phyloP scores from a whole-genome alignment of 2,888 invertebrate genomes.

The Drepana falcataria region DNA sequence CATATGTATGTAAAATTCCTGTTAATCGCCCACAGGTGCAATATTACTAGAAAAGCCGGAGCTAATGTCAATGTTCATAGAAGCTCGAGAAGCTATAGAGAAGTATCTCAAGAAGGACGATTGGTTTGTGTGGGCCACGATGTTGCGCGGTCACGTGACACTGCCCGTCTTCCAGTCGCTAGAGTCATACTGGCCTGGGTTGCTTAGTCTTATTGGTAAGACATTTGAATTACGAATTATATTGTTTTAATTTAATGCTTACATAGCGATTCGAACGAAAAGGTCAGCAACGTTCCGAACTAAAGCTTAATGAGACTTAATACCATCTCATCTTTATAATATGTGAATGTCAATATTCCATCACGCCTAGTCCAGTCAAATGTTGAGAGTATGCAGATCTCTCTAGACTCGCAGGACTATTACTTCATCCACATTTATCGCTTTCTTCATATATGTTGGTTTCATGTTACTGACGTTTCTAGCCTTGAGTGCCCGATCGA shows the following conservation, averaged over 20 bases:
- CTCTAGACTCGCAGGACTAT: no score
- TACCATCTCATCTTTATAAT: no score
- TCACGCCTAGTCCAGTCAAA: no score
- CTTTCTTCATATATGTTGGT: no score
- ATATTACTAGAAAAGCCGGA: constrained; percentile 93
- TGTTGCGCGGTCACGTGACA: constrained; percentile 96
- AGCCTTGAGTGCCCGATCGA: no score
- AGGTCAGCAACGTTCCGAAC: no score
- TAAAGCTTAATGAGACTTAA: no score
- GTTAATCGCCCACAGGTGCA: constrained; percentile 73
- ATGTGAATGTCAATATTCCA: no score
- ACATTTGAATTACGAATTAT: neutral
- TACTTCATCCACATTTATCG: no score
- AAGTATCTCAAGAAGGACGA: constrained; percentile 94
- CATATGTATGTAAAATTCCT: neutral
- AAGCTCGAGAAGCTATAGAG: constrained; percentile 86
- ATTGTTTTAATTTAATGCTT: neutral
- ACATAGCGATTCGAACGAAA: no score
- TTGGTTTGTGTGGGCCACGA: constrained; percentile 99
- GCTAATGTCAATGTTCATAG: constrained; percentile 93
- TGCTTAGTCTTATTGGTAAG: constrained; percentile 88
- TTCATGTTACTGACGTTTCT: no score
- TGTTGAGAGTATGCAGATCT: no score
- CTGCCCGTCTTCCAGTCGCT: constrained; percentile 98
- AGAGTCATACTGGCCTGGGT: constrained; percentile 99